A percentile compares a stretch with the other conserved stretches of the same genome.
phyloP scores from a whole-genome alignment of 2,888 invertebrate genomes.

The Dryomyza anilis region DNA sequence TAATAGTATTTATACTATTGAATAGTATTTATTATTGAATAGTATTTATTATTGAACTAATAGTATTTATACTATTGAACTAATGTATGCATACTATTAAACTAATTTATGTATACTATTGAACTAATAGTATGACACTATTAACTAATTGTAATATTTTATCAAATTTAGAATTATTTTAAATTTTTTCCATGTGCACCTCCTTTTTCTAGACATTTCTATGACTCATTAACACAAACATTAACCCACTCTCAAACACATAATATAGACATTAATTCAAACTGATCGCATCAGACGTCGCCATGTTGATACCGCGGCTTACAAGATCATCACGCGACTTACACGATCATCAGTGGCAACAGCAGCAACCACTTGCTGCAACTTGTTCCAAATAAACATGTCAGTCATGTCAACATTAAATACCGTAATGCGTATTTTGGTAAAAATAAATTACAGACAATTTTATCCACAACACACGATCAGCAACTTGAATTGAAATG shows the following conservation, averaged over 20 bases:
- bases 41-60: too few relatives aligned
- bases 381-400: background rate
- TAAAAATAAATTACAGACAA: background rate
- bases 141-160: too few relatives aligned
- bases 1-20: too few relatives aligned
- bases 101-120: too few relatives aligned
- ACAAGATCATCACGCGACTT: background rate
- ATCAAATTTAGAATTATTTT: too few relatives aligned
- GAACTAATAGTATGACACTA: too few relatives aligned
- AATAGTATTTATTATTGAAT: too few relatives aligned
- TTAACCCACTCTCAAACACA: background rate
- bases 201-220: too few relatives aligned
- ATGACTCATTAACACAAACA: too few relatives aligned
- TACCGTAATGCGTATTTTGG: background rate
- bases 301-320: background rate
- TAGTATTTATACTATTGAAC: too few relatives aligned
- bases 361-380: background rate
- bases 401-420: background rate
- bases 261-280: background rate
- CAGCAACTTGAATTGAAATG: background rate
- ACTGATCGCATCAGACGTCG: background rate
- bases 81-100: too few relatives aligned
- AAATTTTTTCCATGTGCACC: too few relatives aligned
- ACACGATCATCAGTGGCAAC: background rate
- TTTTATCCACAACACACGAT: background rate